Evolutionary conservation across 2,888 invertebrate genomes (phyloP).

Genomic region (Synanthedon formicaeformis): DNA sequence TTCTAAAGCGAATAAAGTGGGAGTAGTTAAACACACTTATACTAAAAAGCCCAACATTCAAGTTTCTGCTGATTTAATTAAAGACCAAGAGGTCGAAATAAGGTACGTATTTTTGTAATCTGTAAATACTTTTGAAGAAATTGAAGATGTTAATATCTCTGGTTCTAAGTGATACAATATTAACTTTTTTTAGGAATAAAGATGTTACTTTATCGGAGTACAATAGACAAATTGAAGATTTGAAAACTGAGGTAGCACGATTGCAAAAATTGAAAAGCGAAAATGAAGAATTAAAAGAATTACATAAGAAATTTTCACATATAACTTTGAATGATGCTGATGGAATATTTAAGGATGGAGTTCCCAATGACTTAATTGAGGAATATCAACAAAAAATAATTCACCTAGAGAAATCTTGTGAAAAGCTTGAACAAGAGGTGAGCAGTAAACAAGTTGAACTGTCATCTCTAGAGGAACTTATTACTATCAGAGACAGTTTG

Average conservation of each 20-base stretch:
- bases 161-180: not conserved
- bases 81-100: slow-evolving; percentile 59
- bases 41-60: slow-evolving; percentile 13
- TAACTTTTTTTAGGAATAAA: slow-evolving; percentile 42
- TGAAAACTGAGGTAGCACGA: slow-evolving; percentile 40
- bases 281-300: slow-evolving; percentile 19
- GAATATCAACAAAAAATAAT: slow-evolving; percentile 18
- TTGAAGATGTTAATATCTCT: not conserved
- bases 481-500: slow-evolving; percentile 51
- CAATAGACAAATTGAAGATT: slow-evolving; percentile 55
- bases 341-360: slow-evolving; percentile 1
- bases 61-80: slow-evolving; percentile 40
- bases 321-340: slow-evolving; percentile 13
- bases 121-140: not conserved
- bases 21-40: slow-evolving; percentile 13
- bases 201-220: slow-evolving; percentile 54
- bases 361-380: slow-evolving; percentile 4
- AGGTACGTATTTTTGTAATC: slow-evolving; percentile 24
- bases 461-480: slow-evolving; percentile 51
- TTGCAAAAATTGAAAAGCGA: slow-evolving; percentile 30
- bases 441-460: slow-evolving; percentile 53
- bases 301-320: slow-evolving; percentile 24
- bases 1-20: slow-evolving; percentile 13
- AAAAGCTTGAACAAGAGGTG: slow-evolving; percentile 48
- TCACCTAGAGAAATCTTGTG: slow-evolving; percentile 42